phyloP scores from a whole-genome alignment of 1,140 invertebrate species.

The Heliconius nattereri region DNA sequence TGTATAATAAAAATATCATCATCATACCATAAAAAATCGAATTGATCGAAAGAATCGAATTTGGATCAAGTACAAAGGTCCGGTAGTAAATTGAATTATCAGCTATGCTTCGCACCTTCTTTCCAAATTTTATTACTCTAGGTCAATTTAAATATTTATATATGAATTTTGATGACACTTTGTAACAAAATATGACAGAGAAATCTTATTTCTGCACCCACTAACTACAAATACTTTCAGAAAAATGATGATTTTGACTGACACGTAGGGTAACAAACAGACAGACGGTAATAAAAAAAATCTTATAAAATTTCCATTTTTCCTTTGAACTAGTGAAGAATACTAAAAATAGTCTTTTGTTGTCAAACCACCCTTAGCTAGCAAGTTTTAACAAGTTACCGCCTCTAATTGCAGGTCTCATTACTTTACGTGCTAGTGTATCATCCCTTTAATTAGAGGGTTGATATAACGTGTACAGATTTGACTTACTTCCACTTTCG shows the following conservation, averaged over 20 bases:
- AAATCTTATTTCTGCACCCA: no score
- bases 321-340: neutral
- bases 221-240: neutral
- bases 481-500: neutral
- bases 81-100: no score
- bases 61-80: no score
- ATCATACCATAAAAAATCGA: no score
- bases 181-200: no score
- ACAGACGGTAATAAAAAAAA: neutral
- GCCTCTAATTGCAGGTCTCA: conserved; percentile 36
- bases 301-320: conserved; percentile 9
- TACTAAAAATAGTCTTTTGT: conserved; percentile 29
- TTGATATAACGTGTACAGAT: neutral
- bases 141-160: no score
- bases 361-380: conserved; percentile 19
- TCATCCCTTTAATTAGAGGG: neutral
- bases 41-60: no score
- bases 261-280: neutral
- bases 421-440: conserved; percentile 18
- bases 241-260: conserved; percentile 1
- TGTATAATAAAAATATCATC: no score
- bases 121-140: no score
- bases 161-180: no score
- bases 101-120: no score
- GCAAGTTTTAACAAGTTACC: conserved; percentile 9